Evolutionary conservation across 2,888 invertebrate genomes (phyloP), one percentile per base, ranked within the genome.

Genomic region (Agriopis marginaria): DNA sequence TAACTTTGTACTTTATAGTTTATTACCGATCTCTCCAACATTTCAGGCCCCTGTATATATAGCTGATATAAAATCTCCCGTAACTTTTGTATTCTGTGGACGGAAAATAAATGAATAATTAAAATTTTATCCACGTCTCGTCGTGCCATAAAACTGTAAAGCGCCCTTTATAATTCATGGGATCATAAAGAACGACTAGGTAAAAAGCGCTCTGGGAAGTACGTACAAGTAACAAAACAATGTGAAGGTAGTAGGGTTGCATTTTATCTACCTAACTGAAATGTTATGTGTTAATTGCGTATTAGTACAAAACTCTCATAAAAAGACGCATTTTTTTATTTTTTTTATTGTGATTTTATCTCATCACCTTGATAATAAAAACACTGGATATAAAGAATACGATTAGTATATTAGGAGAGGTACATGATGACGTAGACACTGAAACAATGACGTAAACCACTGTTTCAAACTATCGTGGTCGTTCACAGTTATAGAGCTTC

Each of bases 121-220:
- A 69, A 74, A 73, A 74, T 75, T 75, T 71, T 63, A 73, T 72
- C 72, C 75, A 72, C 75, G 75, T 63, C 32, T 72, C 71, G 72
- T 69, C 71, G 72, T 71, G 50, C 71, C 73, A 72, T 75, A 73
- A 75, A 75, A 75, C 73, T 73, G 73, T 73, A 71, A 73, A 75
- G 70, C 69, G 66, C 68, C 67, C 71, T 71, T 70, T 69, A 63
- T 65, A 73, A 75, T 75, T 75, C 72, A 75, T 71, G 68, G 63
- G 56, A 68, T 67, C 71, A 64, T 75, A 75, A 75, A 75, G 66
- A 60, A 69, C 54, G 65, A 66, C 65, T 63, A 72, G 73, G 67
- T 72, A 73, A 75, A 74, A 66, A 70, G 65, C 66, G 42, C 62
- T 64, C 53, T 56, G 58, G 63, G 66, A 67, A 69, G 47, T 51